Percentiles rank a stretch among this genome's conserved stretches.
Conservation (phyloP, 1,140 invertebrate genomes). For the Matsumurasca onukii region DNA sequence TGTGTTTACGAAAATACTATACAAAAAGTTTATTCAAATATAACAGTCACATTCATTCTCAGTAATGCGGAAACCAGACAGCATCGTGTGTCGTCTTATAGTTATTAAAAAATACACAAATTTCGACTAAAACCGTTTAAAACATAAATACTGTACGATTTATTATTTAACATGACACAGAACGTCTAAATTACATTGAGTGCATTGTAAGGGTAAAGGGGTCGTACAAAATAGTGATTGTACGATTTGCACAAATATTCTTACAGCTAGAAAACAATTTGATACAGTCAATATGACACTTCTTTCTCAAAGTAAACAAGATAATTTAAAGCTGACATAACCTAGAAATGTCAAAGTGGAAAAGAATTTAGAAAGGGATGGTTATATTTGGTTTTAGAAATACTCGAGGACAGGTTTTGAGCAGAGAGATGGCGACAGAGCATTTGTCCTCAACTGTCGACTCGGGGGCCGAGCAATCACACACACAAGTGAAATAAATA, state of each 20-base stretch:
- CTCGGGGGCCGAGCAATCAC: not conserved
- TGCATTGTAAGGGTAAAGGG: not conserved
- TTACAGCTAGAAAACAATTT: no score
- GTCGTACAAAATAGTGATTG: conserved; percentile 14
- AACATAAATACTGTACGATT: conserved; percentile 3
- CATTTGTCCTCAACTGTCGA: not conserved
- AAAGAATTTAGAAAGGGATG: no score
- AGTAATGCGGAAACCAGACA: no score
- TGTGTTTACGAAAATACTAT: conserved; percentile 20
- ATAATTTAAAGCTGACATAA: no score
- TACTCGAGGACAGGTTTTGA: conserved; percentile 24
- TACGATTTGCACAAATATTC: conserved; percentile 6
- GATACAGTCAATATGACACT: no score
- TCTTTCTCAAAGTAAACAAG: no score
- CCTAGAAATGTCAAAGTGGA: no score
- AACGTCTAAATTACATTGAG: conserved; percentile 9
- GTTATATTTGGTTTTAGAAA: no score
- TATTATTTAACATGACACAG: not conserved
- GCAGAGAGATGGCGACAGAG: conserved; percentile 26
- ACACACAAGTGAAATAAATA: not conserved
- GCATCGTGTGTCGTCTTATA: no score
- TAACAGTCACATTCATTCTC: no score
- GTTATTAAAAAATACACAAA: conserved; percentile 10
- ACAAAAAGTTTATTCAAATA: conserved; percentile 11
- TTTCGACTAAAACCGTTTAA: conserved; percentile 15